Base-by-base conservation (phyloP, 2,888 invertebrate species). In the Phania funesta region DNA sequence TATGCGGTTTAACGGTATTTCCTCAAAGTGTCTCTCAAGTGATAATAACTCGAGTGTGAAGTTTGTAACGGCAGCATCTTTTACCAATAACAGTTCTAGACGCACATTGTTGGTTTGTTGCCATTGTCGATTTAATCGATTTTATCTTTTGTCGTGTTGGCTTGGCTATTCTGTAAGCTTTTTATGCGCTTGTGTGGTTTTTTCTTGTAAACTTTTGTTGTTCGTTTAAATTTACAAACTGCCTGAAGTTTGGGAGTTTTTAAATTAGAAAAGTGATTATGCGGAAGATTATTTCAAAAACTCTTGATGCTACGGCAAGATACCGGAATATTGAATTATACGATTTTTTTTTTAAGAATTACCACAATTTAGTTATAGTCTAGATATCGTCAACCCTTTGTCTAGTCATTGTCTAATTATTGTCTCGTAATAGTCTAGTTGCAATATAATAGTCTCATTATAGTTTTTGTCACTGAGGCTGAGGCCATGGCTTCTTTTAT, bases 41-140 rank as follows among this genome's bases (percentile, higher is more conserved):
- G 64, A 54, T 64, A 74, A 77, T 64, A 77, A 56, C 41, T 67
- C 58, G 44, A 44, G 41, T 73, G 67, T 32, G 41, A 67, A 71
- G 54, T 71, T 77, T 71, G 67, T 54, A 20, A 62, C 16, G 18
- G 32, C 52, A 62, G 1, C 58, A 73, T 48, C 60, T 54, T 54
- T 26, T 41, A 56, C n/a, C 6, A 46, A 52, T 26, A 32, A 24
- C 29, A 20, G 62, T 64, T 56, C 8, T 56, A 22, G 18, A 20
- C 38, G 7, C 32, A 13, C 22, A 8, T 32, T 22, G 0, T 6
- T 41, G 6, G 46, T 44, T 67, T 52, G 41, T 46, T 50, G 13
- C 2, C 5, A 5, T 38, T 60, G 29, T 60, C 60, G 62, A 22
- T 44, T 46, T 38, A 35, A 58, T 80, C 50, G 64, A 58, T 75